Conservation (phyloP, 2,113 vertebrate genomes). For the Psammodynastes pulverulentus region DNA sequence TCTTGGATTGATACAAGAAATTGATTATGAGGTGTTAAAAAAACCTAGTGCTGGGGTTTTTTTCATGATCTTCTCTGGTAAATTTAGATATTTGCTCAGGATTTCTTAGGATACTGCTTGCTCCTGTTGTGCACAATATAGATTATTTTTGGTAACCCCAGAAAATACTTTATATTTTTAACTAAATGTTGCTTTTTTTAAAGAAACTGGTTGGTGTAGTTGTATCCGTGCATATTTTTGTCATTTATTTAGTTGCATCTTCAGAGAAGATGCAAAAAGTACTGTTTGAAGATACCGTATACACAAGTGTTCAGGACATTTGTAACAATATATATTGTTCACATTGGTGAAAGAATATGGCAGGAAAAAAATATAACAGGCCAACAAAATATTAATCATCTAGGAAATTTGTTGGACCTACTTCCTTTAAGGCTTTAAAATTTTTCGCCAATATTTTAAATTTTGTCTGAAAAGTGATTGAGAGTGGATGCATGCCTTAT, state of each 20-base stretch:
- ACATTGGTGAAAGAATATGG: neutral
- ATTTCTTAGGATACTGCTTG: neutral
- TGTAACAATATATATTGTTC: neutral
- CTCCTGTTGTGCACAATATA: neutral
- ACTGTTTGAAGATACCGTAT: neutral
- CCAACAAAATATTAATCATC: neutral
- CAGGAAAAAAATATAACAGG: neutral
- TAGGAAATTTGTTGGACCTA: neutral
- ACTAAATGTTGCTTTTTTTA: neutral
- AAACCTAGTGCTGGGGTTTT: neutral
- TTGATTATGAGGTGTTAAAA: neutral
- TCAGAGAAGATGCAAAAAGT: neutral
- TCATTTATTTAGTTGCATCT: neutral
- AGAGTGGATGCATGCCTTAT: neutral
- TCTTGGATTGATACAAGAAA: neutral
- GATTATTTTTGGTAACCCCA: neutral
- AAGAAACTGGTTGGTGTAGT: neutral
- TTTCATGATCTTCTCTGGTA: neutral
- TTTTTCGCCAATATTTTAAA: neutral
- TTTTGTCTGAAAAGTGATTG: neutral
- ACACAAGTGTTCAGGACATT: neutral
- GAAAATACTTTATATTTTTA: neutral
- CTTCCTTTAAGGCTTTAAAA: neutral
- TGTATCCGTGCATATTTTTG: neutral
- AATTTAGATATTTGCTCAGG: neutral